Conservation (phyloP, 2,888 invertebrate species). For the Himalopsyche tibetana region DNA sequence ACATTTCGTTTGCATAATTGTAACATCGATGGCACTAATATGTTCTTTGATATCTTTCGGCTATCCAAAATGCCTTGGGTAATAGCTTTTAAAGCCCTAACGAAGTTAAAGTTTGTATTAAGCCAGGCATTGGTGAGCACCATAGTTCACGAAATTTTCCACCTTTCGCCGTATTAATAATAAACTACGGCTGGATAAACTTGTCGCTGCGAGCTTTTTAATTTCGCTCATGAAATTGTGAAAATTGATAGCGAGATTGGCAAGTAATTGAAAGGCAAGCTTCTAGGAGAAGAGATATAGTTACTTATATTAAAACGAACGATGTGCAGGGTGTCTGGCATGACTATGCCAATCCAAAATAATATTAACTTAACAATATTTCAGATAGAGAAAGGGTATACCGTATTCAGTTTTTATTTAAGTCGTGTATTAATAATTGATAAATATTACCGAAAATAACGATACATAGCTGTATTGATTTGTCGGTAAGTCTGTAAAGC, state of each 20-base stretch:
- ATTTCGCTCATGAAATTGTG: conserved; percentile 18
- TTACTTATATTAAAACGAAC: neutral
- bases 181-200: conserved; percentile 7
- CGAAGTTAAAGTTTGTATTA: conserved; percentile 20
- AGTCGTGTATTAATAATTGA: too few species aligned
- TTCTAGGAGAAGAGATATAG: conserved; percentile 24
- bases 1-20: too few species aligned
- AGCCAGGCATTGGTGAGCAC: neutral
- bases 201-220: conserved; percentile 40
- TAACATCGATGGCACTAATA: neutral
- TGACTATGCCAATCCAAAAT: too few species aligned
- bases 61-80: neutral
- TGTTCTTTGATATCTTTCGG: neutral
- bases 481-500: too few species aligned
- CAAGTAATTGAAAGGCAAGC: conserved; percentile 48
- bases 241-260: conserved; percentile 52
- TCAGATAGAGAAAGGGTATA: too few species aligned
- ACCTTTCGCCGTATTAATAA: conserved; percentile 22
- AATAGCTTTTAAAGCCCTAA: conserved; percentile 25
- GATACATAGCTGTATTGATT: too few species aligned
- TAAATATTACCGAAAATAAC: too few species aligned
- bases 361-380: too few species aligned
- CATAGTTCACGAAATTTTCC: neutral
- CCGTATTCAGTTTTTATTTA: too few species aligned
- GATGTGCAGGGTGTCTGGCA: too few species aligned